Conservation (phyloP, 2,888 invertebrate species). For the Xestia rhomboidea region DNA sequence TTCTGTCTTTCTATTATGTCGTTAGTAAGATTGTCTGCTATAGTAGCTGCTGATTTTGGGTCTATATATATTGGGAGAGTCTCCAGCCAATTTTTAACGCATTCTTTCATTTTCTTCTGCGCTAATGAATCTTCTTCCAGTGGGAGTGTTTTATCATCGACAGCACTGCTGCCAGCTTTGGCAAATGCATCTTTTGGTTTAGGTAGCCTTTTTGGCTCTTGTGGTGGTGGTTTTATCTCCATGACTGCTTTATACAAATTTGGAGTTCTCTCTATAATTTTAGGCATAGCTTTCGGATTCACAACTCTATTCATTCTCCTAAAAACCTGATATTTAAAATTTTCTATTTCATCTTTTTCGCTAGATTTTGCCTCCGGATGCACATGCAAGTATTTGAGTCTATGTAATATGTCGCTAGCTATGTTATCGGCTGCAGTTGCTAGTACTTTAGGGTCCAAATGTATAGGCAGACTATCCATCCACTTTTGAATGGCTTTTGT, state of each 20-base stretch:
- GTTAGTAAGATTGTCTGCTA: not conserved
- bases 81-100: not conserved
- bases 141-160: not conserved
- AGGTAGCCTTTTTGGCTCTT: not conserved
- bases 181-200: not conserved
- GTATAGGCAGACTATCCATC: conserved; percentile 64
- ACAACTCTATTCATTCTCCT: conserved; percentile 70
- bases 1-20: conserved; percentile 6
- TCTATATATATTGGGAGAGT: not conserved
- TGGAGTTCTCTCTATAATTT: conserved; percentile 60
- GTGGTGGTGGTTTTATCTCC: not conserved
- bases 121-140: not conserved
- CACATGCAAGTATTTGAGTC: conserved; percentile 75
- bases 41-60: not conserved
- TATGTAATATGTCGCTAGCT: conserved; percentile 73
- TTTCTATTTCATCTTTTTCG: conserved; percentile 72
- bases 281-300: conserved; percentile 59
- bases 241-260: conserved; percentile 60
- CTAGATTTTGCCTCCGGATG: conserved; percentile 68
- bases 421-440: conserved; percentile 67
- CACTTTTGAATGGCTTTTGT: conserved; percentile 16
- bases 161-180: not conserved
- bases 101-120: not conserved
- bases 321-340: conserved; percentile 77
- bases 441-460: conserved; percentile 59